These are phyloP conservation scores for Anniella stebbinsi DNA, from an alignment of 2,797 vertebrate genomes.

Conservation along the genomic window DNA sequence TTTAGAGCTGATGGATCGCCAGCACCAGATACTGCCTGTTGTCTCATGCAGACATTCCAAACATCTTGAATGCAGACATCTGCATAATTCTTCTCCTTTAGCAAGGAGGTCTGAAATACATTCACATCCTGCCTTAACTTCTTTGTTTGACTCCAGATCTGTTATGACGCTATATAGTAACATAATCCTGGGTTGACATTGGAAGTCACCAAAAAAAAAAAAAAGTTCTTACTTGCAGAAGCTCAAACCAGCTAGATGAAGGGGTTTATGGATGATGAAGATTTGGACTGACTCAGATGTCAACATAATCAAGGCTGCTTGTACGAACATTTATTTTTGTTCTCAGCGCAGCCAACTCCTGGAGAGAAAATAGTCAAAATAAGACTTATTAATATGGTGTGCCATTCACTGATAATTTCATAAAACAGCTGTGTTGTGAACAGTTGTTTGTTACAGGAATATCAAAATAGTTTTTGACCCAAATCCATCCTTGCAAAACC, in stretches of 20 bases:
- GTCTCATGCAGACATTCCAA: background rate
- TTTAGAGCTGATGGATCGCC: no score
- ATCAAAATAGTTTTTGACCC: conserved; percentile 21
- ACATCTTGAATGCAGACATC: background rate
- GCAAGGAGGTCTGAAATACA: background rate
- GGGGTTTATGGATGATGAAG: background rate
- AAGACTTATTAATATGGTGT: conserved; percentile 34
- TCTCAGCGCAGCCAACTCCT: background rate
- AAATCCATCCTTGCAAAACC: background rate
- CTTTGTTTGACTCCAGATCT: background rate
- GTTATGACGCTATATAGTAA: background rate
- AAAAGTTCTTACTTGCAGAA: background rate
- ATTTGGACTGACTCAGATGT: background rate
- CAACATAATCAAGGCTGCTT: conserved; percentile 33
- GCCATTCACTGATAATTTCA: conserved; percentile 30
- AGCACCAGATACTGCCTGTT: background rate
- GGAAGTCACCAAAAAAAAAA: background rate
- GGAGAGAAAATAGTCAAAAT: conserved; percentile 33
- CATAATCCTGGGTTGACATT: background rate
- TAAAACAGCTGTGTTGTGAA: conserved; percentile 21
- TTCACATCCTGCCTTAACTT: background rate
- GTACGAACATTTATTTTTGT: conserved; percentile 15
- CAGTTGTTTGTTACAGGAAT: background rate
- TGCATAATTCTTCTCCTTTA: background rate
- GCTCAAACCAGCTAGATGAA: background rate